Base-by-base conservation (phyloP, 2,888 invertebrate genomes). In the Mesorhabditis belari region DNA sequence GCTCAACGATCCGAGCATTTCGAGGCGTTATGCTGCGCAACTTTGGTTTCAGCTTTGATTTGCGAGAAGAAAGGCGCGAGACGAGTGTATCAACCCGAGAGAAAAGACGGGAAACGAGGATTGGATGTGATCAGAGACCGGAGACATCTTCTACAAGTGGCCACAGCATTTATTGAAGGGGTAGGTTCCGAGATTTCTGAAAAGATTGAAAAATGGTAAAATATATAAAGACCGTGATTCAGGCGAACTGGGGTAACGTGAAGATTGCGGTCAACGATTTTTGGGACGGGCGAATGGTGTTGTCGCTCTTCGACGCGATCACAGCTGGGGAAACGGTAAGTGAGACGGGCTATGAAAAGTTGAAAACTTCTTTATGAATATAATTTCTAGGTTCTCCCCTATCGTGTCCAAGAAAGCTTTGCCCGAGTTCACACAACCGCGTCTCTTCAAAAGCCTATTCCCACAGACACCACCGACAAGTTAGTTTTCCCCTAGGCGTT, bases 241-340 rank as follows among this genome's bases (percentile, higher is more conserved):
- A 52, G 52, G 12, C 17, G 24, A n/a, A 26, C 55, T 12, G 17
- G 17, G 21, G 9, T 2, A 55, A 27, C 12, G 25, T 27, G 6
- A 17, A 12, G 9, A 17, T 25, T 21, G 25, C 57, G 26, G 57
- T 78, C 29, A 62, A 58, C 6, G 79, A 79, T 59, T 55, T 80
- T 35, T 80, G 79, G 77, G 79, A 79, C 57, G 79, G 79, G 3
- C 69, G 78, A 12, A 71, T 80, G 72, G 67, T 79, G 19, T 63
- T 71, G 51, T 61, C 67, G 3, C 68, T 79, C 26, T 77, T 69
- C 44, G 74, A 74, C 44, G 64, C 65, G 53, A 63, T 74, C 19
- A 29, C 49, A 3, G 66, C 67, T 52, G 70, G 70, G 29, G 68
- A 69, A 25, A 9, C 65, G 5, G 58, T 62, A 23, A 54, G 54